Evolutionary conservation across 2,888 invertebrate genomes (phyloP), one percentile per base, ranked within the genome.

Genomic region (Meliscaeva auricollis): DNA sequence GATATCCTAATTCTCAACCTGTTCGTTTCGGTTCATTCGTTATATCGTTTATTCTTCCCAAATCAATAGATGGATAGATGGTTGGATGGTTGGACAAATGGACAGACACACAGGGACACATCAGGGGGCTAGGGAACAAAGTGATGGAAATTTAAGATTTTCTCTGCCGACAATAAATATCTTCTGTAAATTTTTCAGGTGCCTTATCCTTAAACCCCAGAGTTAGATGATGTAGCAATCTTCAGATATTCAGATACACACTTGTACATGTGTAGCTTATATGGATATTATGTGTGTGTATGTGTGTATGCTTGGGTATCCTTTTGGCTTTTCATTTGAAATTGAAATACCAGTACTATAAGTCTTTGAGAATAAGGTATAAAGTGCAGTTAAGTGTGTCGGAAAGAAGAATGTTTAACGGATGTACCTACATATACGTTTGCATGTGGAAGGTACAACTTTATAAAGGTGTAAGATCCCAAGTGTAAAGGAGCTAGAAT

Each of bases 81-180:
- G 8, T 17, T 17, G 8, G 20, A 15, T 32, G 8, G 20, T 13
- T 32, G 11, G n/a, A 46, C 7, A n/a, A 8, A 54, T 26, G 56
- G 54, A 26, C n/a, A 38, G 32, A 56, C 46, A 32, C 48, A 8
- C 46, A 15, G 20, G 17, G 2, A 3, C n/a, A 17, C 17, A 15
- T 38, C 26, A 38, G 8, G n/a, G 35, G 35, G 35, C 5, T 9
- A 38, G 35, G 8, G 7, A 7, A 41, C 35, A 54, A 50, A 60
- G 54, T 72, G 76, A 80, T 85, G 80, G 80, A 80, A 85, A 80
- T 80, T 80, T 80, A 85, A 85, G 80, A 80, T 84, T 84, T 73
- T 48, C 84, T 20, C 30, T 75, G 70, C 79, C 85, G 80, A 80
- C 74, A 77, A 44, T 77, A 69, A 73, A 85, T 80, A 85, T 81